phyloP scores from a whole-genome alignment of 2,113 vertebrate genomes.

The sheep (Ovis aries) region ARS-UI_Ramb_v3.0 NC_056054.1:11902501-11903000 shows the following conservation, averaged over 20 bases:
- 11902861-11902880: background rate
- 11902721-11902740: background rate
- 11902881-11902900: background rate
- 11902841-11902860: background rate
- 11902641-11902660: background rate
- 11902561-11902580: background rate
- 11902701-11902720: background rate
- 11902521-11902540: background rate
- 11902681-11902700: background rate
- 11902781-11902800: background rate
- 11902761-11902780: background rate
- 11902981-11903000: background rate
- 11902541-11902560: background rate
- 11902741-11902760: background rate
- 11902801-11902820: background rate
- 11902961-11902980: background rate
- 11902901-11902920: background rate
- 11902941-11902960: background rate
- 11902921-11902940: background rate
- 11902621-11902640: background rate
- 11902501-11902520: background rate
- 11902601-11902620: no score
- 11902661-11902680: background rate
- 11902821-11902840: background rate
- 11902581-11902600: background rate